Evolutionary conservation across 92 coral and sea anemone species (phyloP), one percentile per base, ranked within the genome.

Genomic region (Chrysogorgia sp.): DNA sequence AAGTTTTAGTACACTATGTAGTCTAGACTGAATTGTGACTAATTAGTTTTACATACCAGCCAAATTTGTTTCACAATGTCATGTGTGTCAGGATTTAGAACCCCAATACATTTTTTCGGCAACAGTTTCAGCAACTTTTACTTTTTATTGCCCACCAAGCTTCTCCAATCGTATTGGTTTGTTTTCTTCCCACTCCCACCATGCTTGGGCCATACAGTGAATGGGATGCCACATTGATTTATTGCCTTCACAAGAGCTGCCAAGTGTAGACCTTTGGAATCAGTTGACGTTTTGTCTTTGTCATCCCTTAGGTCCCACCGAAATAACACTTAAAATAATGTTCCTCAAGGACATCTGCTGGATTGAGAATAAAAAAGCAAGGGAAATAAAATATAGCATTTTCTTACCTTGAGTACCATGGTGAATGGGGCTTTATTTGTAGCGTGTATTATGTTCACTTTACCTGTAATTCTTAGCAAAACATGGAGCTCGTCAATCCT

Each of bases 291-390:
- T 12, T 37, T 55, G 41, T 30, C 20, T 67, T n/a, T n/a, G n/a
- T n/a, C n/a, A n/a, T n/a, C n/a, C n/a, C n/a, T n/a, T n/a, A n/a
- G n/a, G n/a, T n/a, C 74, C 74, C 56, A 67, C 56, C 52, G 35
- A 30, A n/a, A 34, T 55, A n/a, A 55, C 41, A 13, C 41, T 40
- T 26, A 43, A 8, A 40, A 67, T 67, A 10, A 37, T n/a, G 41
- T 67, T 67, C 41, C 55, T 67, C 74, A 20, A 67, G 28, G 34
- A 67, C 74, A 67, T 67, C 74, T 67, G n/a, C n/a, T n/a, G n/a
- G n/a, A n/a, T n/a, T n/a, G n/a, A n/a, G n/a, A n/a, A n/a, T n/a
- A n/a, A n/a, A n/a, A n/a, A n/a, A n/a, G n/a, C n/a, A n/a, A n/a
- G n/a, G n/a, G n/a, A n/a, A n/a, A n/a, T n/a, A n/a, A n/a, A n/a